Conservation (phyloP, 1,140 invertebrate species). For the Sweltsa coloradensis region DNA sequence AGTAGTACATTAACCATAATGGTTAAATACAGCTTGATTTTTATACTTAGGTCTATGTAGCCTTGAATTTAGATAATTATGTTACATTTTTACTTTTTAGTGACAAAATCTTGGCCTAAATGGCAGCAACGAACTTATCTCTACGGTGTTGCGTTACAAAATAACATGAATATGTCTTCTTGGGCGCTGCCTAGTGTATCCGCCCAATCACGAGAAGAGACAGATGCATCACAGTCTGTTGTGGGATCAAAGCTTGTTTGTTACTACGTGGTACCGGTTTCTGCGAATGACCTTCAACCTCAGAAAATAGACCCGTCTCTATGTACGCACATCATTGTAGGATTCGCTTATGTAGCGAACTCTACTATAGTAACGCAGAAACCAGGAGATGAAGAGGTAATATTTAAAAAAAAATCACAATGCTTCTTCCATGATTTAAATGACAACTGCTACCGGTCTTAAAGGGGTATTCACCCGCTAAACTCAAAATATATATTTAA, state of each 20-base stretch:
- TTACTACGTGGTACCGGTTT: constrained; percentile 47
- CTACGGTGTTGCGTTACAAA: too few relatives aligned
- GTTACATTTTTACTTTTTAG: too few relatives aligned
- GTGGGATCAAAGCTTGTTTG: constrained; percentile 47
- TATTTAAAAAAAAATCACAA: constrained; percentile 2
- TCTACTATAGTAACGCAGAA: constrained; percentile 37
- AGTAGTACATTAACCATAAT: too few relatives aligned
- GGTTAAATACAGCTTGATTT: too few relatives aligned
- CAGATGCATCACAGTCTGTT: too few relatives aligned
- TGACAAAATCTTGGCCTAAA: too few relatives aligned
- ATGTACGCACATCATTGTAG: constrained; percentile 73
- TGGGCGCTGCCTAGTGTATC: too few relatives aligned
- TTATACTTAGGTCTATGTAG: too few relatives aligned
- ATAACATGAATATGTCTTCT: too few relatives aligned
- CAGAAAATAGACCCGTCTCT: constrained; percentile 47
- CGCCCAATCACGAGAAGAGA: too few relatives aligned
- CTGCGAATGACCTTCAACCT: constrained; percentile 34
- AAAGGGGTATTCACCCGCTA: background rate
- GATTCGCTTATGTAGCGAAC: constrained; percentile 53
- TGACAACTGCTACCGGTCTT: background rate
- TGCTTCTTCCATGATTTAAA: background rate
- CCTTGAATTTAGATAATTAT: too few relatives aligned
- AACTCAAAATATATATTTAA: background rate
- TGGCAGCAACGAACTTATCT: too few relatives aligned
- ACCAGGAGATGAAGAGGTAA: constrained; percentile 26